phyloP scores from a whole-genome alignment of 1,140 invertebrate species.

The Drosophila gunungcola region DNA sequence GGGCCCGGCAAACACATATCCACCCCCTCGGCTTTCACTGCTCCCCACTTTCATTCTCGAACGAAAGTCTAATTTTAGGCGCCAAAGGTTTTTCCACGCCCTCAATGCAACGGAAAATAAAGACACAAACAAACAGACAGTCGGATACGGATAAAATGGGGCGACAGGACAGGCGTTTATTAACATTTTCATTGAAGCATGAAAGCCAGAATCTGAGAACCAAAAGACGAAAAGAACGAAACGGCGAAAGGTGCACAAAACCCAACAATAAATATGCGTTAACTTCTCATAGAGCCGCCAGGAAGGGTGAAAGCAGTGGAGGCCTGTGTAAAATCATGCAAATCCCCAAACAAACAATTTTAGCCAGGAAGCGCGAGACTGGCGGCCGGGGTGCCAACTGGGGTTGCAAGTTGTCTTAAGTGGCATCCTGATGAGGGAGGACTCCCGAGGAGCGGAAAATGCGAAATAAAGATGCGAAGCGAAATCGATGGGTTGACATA shows the following conservation, averaged over 20 bases:
- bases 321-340: constrained; percentile 73
- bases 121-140: constrained; percentile 44
- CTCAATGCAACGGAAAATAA: constrained; percentile 32
- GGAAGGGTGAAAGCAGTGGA: constrained; percentile 8
- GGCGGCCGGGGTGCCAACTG: constrained; percentile 6
- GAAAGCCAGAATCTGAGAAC: constrained; percentile 58
- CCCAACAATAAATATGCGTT: constrained; percentile 81
- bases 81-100: constrained; percentile 62
- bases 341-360: constrained; percentile 83
- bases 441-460: constrained; percentile 8
- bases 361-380: constrained; percentile 60
- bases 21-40: not conserved
- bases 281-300: constrained; percentile 67
- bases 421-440: constrained; percentile 35
- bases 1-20: constrained; percentile 35
- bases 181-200: constrained; percentile 75
- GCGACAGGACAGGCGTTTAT: constrained; percentile 66
- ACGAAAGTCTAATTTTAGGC: constrained; percentile 77
- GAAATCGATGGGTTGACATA: constrained; percentile 75
- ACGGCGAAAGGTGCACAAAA: constrained; percentile 69
- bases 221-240: constrained; percentile 1
- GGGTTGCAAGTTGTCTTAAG: constrained; percentile 49
- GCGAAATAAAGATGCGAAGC: constrained; percentile 13
- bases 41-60: constrained; percentile 36
- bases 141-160: constrained; percentile 8